phyloP scores from a whole-genome alignment of 2,113 vertebrate species.

The Cyphomyrus discorhynchus region DNA sequence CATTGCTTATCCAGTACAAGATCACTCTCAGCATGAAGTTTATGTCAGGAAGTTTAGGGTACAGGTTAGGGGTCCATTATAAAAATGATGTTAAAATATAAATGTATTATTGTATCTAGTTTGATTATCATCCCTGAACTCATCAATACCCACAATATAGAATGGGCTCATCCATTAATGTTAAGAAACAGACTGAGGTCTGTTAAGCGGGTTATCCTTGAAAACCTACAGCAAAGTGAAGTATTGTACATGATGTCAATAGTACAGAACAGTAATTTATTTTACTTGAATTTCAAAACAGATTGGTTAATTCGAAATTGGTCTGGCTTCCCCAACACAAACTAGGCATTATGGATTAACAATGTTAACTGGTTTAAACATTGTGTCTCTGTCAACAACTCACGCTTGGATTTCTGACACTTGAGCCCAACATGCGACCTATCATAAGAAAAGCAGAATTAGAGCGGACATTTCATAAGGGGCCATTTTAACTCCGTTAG shows the following conservation, averaged over 20 bases:
- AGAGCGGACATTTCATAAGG: not conserved
- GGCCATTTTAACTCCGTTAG: not conserved
- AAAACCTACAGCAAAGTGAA: not conserved
- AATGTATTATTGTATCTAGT: not conserved
- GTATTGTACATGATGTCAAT: not conserved
- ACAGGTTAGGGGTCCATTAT: not conserved
- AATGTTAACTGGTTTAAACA: not conserved
- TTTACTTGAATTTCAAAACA: not conserved
- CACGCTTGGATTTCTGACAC: not conserved
- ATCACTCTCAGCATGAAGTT: not conserved
- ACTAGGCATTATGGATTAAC: not conserved
- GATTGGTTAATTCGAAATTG: not conserved
- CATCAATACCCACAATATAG: not conserved
- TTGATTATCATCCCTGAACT: not conserved
- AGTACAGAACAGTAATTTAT: not conserved
- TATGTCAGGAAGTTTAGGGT: not conserved
- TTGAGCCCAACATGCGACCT: not conserved
- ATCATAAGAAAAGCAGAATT: not conserved
- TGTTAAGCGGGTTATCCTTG: not conserved
- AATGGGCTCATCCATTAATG: not conserved
- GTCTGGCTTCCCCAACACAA: not conserved
- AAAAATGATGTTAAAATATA: not conserved
- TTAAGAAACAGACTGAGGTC: not conserved
- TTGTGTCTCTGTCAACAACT: not conserved
- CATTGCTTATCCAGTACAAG: not conserved